These are phyloP conservation scores for Habroteleia sp. DNA, from an alignment of 2,888 invertebrate species.

Conservation along the genomic window DNA sequence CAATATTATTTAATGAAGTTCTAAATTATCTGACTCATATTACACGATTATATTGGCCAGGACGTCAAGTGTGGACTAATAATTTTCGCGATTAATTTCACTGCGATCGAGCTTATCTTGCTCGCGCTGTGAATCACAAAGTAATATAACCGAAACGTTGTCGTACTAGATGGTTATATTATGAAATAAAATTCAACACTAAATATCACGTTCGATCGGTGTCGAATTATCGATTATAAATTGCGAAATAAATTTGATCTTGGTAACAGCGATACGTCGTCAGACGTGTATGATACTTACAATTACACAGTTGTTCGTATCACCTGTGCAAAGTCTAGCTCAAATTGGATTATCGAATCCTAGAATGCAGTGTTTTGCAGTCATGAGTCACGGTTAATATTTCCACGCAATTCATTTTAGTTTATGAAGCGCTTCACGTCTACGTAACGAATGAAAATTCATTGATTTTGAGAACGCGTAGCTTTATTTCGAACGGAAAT, in stretches of 20 bases:
- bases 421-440: slow-evolving; percentile 12
- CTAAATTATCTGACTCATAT: slow-evolving; percentile 4
- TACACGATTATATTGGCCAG: neutral
- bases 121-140: slow-evolving; percentile 27
- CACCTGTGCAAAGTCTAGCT: slow-evolving; percentile 64
- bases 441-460: slow-evolving; percentile 14
- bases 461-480: slow-evolving; percentile 1
- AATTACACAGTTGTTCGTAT: slow-evolving; percentile 59
- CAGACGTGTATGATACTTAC: slow-evolving; percentile 23
- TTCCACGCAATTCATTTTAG: slow-evolving; percentile 27
- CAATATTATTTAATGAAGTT: slow-evolving; percentile 17
- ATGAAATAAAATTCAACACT: slow-evolving; percentile 40
- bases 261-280: slow-evolving; percentile 22
- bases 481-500: slow-evolving; percentile 8
- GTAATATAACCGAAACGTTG: slow-evolving; percentile 26
- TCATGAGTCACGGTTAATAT: slow-evolving; percentile 36
- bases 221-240: slow-evolving; percentile 51
- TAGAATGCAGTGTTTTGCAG: slow-evolving; percentile 53
- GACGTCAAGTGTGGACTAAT: slow-evolving; percentile 3
- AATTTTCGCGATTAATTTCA: slow-evolving; percentile 33
- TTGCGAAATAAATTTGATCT: slow-evolving; percentile 57
- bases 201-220: slow-evolving; percentile 47
- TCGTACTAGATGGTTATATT: slow-evolving; percentile 34
- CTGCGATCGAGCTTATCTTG: slow-evolving; percentile 19
- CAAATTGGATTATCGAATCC: slow-evolving; percentile 56